Evolutionary conservation across 1,140 invertebrate species (phyloP).

Genomic region (Ceratina japonica): DNA sequence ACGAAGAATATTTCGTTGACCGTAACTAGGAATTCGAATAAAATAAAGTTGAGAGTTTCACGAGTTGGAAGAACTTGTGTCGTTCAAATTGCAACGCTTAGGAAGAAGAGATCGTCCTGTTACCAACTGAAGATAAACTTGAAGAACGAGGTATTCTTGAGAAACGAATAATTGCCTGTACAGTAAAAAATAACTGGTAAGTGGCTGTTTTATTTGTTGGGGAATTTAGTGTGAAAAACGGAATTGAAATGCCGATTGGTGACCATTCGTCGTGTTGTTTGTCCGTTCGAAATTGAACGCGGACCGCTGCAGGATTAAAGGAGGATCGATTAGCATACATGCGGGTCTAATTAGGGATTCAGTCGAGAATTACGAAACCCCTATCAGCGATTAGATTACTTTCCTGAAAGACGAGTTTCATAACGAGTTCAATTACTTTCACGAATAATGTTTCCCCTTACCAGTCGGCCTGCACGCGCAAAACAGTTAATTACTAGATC

Average conservation of each 20-base stretch:
- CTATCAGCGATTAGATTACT: constrained; percentile 39
- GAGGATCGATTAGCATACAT: constrained; percentile 54
- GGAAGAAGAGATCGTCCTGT: background rate
- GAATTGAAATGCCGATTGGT: constrained; percentile 36
- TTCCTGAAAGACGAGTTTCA: constrained; percentile 55
- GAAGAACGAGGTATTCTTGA: background rate
- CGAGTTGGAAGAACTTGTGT: background rate
- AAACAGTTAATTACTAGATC: constrained; percentile 37
- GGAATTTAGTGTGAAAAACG: constrained; percentile 4
- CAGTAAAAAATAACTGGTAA: background rate
- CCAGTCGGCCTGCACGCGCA: background rate
- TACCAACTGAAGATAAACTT: constrained; percentile 35
- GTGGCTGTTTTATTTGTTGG: background rate
- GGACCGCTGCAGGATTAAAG: constrained; percentile 37
- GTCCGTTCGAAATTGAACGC: constrained; percentile 8
- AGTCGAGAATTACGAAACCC: constrained; percentile 48
- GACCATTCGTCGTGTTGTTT: constrained; percentile 26
- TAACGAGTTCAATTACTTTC: constrained; percentile 57
- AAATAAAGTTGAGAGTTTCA: background rate
- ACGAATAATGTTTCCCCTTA: constrained; percentile 48
- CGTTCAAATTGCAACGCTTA: background rate
- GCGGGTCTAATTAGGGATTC: constrained; percentile 55
- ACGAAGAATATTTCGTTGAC: background rate
- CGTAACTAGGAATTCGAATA: too few relatives aligned
- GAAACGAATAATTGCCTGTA: background rate